Conservation (phyloP, 2,113 vertebrate genomes). For the Dinomys branickii region DNA sequence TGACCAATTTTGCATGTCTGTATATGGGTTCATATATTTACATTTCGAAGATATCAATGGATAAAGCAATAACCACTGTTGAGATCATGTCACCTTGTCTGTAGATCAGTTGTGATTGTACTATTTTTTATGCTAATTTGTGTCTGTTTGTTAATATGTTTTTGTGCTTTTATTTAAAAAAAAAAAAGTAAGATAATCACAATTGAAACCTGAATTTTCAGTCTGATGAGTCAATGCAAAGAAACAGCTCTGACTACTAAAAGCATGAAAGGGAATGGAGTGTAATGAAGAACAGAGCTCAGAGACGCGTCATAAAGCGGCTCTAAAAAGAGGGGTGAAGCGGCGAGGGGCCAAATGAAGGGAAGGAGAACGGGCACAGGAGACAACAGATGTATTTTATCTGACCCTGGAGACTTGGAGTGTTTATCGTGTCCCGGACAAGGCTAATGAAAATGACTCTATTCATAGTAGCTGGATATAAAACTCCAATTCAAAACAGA, state of each 20-base stretch:
- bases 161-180: no score
- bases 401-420: neutral
- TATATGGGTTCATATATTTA: no score
- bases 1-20: no score
- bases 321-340: neutral
- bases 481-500: neutral
- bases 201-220: neutral
- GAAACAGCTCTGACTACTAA: neutral
- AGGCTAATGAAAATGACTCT: conserved; percentile 19
- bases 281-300: neutral
- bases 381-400: neutral
- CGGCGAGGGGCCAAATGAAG: neutral
- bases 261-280: neutral
- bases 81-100: no score
- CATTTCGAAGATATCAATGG: no score
- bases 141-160: no score
- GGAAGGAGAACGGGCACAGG: neutral
- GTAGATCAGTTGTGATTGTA: no score
- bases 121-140: no score
- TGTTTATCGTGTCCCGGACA: neutral
- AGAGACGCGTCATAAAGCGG: neutral
- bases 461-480: neutral
- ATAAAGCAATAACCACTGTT: no score
- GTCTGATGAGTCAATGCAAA: neutral
- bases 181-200: neutral